phyloP scores from a whole-genome alignment of 2,797 vertebrate species.

The Melanotaenia pygmaea region DNA sequence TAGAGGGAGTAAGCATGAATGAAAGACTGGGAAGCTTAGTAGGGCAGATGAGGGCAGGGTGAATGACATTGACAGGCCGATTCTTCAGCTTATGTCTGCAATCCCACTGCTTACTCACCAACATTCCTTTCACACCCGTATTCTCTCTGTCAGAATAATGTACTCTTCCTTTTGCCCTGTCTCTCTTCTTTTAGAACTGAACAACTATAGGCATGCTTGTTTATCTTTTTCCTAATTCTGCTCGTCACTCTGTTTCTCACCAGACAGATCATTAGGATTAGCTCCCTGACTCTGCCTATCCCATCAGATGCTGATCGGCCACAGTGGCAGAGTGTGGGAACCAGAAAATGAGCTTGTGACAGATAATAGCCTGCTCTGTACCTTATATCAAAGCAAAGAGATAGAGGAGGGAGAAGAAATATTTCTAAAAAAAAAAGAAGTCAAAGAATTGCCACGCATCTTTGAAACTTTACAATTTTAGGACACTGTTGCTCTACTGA shows the following conservation, averaged over 20 bases:
- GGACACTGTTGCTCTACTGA: constrained; percentile 21
- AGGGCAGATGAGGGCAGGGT: constrained; percentile 46
- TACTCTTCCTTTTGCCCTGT: constrained; percentile 24
- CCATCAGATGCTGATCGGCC: constrained; percentile 73
- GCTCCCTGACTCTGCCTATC: constrained; percentile 64
- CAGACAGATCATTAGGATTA: constrained; percentile 79
- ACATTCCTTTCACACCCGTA: constrained; percentile 32
- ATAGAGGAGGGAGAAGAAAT: constrained; percentile 23
- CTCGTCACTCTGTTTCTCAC: constrained; percentile 62
- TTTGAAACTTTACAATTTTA: constrained; percentile 28
- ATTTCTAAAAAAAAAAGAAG: constrained; percentile 19
- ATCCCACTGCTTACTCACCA: constrained; percentile 45
- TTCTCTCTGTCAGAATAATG: constrained; percentile 43
- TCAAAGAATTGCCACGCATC: constrained; percentile 14
- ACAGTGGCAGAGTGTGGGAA: constrained; percentile 75
- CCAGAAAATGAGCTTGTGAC: constrained; percentile 75
- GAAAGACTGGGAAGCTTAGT: constrained; percentile 28
- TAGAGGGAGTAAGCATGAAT: constrained; percentile 30
- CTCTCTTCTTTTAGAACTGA: constrained; percentile 28
- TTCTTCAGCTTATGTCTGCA: constrained; percentile 56
- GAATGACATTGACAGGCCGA: constrained; percentile 54
- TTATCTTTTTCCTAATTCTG: constrained; percentile 71
- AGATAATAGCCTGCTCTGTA: constrained; percentile 67
- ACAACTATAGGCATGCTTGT: constrained; percentile 50
- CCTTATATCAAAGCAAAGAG: constrained; percentile 56